phyloP scores from a whole-genome alignment of 2,888 invertebrate genomes.

The Microplitis deprimator region DNA sequence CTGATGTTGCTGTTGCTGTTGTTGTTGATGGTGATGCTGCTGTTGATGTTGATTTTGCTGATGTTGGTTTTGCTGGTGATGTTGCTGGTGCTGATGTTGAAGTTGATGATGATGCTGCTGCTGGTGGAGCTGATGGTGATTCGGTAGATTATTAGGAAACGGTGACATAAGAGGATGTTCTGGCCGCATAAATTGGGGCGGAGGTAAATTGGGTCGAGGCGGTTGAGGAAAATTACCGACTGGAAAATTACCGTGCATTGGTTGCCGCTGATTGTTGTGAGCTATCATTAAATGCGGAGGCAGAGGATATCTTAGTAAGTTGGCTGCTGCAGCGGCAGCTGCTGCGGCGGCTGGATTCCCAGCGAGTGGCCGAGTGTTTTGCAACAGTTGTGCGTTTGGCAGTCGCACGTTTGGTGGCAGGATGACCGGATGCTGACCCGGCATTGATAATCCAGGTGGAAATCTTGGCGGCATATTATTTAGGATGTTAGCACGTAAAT shows the following conservation, averaged over 20 bases:
- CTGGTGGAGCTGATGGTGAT: constrained; percentile 58
- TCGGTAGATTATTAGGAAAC: constrained; percentile 57
- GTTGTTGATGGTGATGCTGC: constrained; percentile 60
- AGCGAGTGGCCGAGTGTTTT: constrained; percentile 7
- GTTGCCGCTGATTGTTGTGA: constrained; percentile 62
- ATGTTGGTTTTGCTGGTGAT: constrained; percentile 10
- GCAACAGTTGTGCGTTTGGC: constrained; percentile 66
- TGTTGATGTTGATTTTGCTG: constrained; percentile 54
- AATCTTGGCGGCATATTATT: constrained; percentile 65
- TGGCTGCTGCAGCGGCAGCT: constrained; percentile 49
- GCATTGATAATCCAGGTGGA: constrained; percentile 54
- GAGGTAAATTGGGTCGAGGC: constrained; percentile 64
- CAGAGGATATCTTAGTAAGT: constrained; percentile 64
- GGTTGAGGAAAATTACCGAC: constrained; percentile 66
- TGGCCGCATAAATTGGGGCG: constrained; percentile 68
- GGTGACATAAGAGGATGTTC: constrained; percentile 64
- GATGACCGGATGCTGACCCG: constrained; percentile 64
- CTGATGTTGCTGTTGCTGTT: constrained; percentile 57
- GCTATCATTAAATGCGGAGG: constrained; percentile 65
- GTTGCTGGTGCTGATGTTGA: constrained; percentile 56
- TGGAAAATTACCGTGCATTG: constrained; percentile 64
- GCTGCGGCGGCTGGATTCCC: constrained; percentile 43
- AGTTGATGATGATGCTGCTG: constrained; percentile 49
- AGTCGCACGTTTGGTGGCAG: constrained; percentile 71
- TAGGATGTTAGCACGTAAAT: constrained; percentile 54